Evolutionary conservation across 2,113 vertebrate genomes (phyloP), one percentile per base, ranked within the genome.

Genomic region (Carollia perspicillata): DNA sequence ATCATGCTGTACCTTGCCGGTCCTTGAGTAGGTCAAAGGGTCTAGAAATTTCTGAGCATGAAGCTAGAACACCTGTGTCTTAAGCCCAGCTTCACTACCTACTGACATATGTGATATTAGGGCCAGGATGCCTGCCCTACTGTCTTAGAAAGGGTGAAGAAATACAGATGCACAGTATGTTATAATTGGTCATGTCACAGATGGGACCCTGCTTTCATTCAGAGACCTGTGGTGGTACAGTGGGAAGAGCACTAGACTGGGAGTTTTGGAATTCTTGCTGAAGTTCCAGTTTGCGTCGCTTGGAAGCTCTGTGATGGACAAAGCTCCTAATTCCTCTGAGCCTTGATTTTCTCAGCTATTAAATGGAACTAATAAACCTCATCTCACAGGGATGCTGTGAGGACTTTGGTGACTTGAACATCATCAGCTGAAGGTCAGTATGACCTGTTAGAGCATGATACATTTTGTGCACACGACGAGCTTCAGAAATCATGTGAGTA

Each of bases 11-110:
- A 22, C 7, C 42, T 37, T 92, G 18, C 23, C 44, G 18, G 40
- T 69, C 44, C 74, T 79, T 22, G 35, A 66, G 20, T 5, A 42
- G 7, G 17, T 74, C 63, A 37, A 75, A 49, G 63, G 55, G 80
- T 87, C 69, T 40, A 69, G 58, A 89, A 95, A 72, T 55, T 85
- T 55, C 37, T 83, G 63, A 30, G 63, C 49, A 40, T 30, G 75
- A 79, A 93, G 53, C 51, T 77, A 68, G 44, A 95, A 84, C 2
- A 18, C 22, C 60, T 65, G 9, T 12, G 11, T 65, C 35, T 53
- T 58, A 17, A 30, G 51, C 51, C 14, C 18, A n/a, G 12, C 2
- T 71, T 90, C 28, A 33, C 9, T 23, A 60, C 42, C 26, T 40
- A 42, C 18, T 58, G 40, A 74, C 8, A 33, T 20, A 58, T 49